Evolutionary conservation across 2,113 vertebrate species (phyloP).

Genomic region (Mustela lutreola): DNA sequence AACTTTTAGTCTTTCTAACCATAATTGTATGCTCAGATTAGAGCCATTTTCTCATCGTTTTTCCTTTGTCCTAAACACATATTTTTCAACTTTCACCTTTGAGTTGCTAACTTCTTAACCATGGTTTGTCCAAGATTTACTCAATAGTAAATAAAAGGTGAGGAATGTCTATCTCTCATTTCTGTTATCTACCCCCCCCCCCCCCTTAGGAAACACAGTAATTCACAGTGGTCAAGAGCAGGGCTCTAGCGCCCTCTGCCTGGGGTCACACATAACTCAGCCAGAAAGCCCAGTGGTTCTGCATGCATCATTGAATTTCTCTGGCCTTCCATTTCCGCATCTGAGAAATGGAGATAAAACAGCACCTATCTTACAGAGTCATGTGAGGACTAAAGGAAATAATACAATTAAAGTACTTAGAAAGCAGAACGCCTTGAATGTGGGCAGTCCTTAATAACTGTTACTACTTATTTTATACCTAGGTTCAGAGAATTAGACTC

Average conservation of each 20-base stretch:
- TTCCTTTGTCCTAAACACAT: background rate
- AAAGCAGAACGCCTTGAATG: background rate
- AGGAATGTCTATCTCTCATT: background rate
- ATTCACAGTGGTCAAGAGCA: background rate
- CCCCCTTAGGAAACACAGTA: background rate
- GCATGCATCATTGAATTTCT: background rate
- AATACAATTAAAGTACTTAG: background rate
- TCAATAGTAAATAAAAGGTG: background rate
- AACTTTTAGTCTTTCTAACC: background rate
- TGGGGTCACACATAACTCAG: background rate
- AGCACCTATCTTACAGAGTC: background rate
- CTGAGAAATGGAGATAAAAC: background rate
- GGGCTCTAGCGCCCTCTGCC: slow-evolving; percentile 28
- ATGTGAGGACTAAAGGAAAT: background rate
- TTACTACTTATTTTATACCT: background rate
- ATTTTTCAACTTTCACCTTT: background rate
- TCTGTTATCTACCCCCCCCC: too few species aligned
- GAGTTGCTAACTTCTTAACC: background rate
- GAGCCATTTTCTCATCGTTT: background rate
- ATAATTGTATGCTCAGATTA: background rate
- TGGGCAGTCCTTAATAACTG: background rate
- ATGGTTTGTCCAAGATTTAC: background rate
- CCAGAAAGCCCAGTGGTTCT: background rate
- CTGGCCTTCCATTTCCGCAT: background rate
- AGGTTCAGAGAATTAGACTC: background rate